Percentiles rank a stretch among this genome's conserved stretches.
Evolutionary conservation across 1,140 invertebrate genomes (phyloP).

Genomic region (Acromyrmex echinatior): DNA sequence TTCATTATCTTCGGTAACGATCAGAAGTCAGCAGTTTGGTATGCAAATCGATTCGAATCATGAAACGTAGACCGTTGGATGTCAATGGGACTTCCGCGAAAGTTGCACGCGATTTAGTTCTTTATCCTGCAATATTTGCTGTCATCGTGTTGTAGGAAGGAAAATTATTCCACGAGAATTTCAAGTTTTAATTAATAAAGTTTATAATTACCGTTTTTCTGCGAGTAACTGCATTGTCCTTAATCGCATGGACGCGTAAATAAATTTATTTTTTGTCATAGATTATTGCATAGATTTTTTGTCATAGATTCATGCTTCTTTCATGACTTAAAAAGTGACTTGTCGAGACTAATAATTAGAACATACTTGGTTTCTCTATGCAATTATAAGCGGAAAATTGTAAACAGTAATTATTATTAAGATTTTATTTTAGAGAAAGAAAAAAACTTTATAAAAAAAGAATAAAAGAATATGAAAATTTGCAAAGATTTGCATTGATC

Average conservation of each 20-base stretch:
- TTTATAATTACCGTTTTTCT: neutral
- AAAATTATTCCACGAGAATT: slow-evolving; percentile 9
- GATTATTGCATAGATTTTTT: neutral
- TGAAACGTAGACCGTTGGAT: slow-evolving; percentile 20
- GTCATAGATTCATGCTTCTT: neutral
- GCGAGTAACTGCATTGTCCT: neutral
- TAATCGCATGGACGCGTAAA: neutral
- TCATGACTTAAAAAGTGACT: neutral
- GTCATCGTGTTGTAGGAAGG: neutral
- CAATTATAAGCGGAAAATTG: neutral
- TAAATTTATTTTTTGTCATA: neutral
- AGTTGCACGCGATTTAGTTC: slow-evolving; percentile 34
- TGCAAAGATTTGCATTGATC: neutral
- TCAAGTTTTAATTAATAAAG: neutral
- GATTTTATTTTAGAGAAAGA: neutral
- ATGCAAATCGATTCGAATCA: slow-evolving; percentile 59
- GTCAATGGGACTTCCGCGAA: slow-evolving; percentile 44
- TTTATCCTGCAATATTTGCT: slow-evolving; percentile 2
- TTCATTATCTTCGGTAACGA: slow-evolving; percentile 61
- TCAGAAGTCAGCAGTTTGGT: slow-evolving; percentile 50
- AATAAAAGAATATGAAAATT: neutral
- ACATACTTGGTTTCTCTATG: neutral
- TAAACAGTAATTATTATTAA: neutral
- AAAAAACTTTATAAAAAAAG: neutral
- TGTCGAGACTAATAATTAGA: neutral